phyloP scores from a whole-genome alignment of 2,888 invertebrate genomes.

The Pteria penguin region DNA sequence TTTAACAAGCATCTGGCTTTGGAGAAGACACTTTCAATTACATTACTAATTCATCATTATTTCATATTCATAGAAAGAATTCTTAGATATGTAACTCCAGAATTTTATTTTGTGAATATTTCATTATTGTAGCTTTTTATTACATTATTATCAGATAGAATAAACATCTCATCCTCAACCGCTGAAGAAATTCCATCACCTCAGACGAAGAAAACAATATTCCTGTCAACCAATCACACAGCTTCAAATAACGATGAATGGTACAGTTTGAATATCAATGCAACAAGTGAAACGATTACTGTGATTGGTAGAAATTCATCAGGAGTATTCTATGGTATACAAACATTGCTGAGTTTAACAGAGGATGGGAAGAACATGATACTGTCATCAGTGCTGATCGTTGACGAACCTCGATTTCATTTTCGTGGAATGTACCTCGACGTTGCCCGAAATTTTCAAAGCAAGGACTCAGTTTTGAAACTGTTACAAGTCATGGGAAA shows the following conservation, averaged over 20 bases:
- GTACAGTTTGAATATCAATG: slow-evolving; percentile 53
- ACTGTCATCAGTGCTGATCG: slow-evolving; percentile 43
- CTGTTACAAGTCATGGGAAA: slow-evolving; percentile 74
- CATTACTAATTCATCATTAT: no score
- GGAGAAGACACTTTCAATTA: no score
- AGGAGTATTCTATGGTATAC: slow-evolving; percentile 58
- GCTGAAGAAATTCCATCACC: background rate
- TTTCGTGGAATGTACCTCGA: slow-evolving; percentile 70
- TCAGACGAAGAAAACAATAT: background rate
- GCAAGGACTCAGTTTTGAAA: slow-evolving; percentile 60
- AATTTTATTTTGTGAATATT: no score
- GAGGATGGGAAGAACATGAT: slow-evolving; percentile 38
- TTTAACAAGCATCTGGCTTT: no score
- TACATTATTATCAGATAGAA: background rate
- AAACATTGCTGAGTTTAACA: slow-evolving; percentile 53
- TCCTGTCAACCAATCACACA: background rate
- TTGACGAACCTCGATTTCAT: slow-evolving; percentile 62
- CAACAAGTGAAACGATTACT: slow-evolving; percentile 34
- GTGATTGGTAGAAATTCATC: slow-evolving; percentile 43
- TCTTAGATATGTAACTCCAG: no score
- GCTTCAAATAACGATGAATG: slow-evolving; percentile 22
- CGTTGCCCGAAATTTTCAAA: slow-evolving; percentile 70
- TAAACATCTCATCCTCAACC: background rate
- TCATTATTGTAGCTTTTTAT: background rate
- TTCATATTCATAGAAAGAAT: no score